These are phyloP conservation scores for Sebastes reedi DNA, from an alignment of 2,797 vertebrate genomes.

Conservation along the genomic window DNA sequence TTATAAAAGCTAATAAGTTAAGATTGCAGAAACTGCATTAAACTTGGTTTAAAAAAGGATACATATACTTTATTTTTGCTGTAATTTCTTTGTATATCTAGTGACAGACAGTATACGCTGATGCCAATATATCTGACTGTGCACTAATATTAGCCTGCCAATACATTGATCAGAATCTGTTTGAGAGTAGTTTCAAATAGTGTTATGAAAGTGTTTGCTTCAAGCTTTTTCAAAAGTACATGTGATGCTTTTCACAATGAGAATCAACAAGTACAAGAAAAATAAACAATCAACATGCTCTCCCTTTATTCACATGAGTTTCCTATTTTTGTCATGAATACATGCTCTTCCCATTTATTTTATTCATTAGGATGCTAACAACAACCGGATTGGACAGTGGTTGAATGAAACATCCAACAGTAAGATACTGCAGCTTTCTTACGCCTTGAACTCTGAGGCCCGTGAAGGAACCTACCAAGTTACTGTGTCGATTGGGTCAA, in stretches of 20 bases:
- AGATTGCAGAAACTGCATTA: background rate
- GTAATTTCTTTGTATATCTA: too few species aligned
- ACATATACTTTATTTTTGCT: too few species aligned
- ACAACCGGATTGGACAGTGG: slow-evolving; percentile 82
- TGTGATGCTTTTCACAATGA: background rate
- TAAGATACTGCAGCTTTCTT: slow-evolving; percentile 78
- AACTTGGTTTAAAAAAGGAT: too few species aligned
- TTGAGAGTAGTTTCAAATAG: background rate
- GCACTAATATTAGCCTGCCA: background rate
- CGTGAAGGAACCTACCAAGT: slow-evolving; percentile 68
- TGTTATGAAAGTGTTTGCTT: background rate
- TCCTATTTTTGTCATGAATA: background rate
- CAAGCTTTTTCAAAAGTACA: background rate
- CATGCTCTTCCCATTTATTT: background rate
- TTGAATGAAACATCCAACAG: slow-evolving; percentile 58
- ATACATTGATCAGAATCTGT: background rate
- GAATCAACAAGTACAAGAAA: background rate
- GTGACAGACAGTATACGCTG: too few species aligned
- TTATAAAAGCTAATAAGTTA: background rate
- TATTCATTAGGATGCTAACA: slow-evolving; percentile 67
- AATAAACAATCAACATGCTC: background rate
- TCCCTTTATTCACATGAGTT: background rate
- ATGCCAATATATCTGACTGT: too few species aligned
- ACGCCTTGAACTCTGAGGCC: slow-evolving; percentile 78
- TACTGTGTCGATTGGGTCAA: slow-evolving; percentile 2